phyloP scores from a whole-genome alignment of 64 coral and sea anemone genomes.

The Pachyseris speciosa region DNA sequence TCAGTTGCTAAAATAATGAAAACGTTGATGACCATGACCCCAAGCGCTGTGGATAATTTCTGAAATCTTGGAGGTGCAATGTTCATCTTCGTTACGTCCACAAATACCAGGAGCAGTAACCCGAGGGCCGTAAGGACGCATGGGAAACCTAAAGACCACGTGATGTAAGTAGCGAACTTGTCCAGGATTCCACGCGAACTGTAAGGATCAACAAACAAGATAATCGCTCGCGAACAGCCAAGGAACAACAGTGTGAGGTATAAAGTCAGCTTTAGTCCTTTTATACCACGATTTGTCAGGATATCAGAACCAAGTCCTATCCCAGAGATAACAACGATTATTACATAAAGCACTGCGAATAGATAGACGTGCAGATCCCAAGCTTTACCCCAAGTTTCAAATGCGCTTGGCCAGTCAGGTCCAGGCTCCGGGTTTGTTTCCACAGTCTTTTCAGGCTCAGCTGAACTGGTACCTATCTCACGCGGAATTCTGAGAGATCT shows the following conservation, averaged over 20 bases:
- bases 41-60: constrained; percentile 28
- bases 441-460: not conserved
- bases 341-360: constrained; percentile 22
- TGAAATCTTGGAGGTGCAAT: constrained; percentile 67
- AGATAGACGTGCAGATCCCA: constrained; percentile 68
- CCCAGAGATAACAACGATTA: not conserved
- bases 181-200: constrained; percentile 39
- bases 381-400: constrained; percentile 61
- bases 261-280: constrained; percentile 52
- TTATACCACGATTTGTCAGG: not conserved
- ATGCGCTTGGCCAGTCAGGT: constrained; percentile 61
- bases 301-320: not conserved
- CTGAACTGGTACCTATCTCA: not conserved
- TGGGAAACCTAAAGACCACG: constrained; percentile 71
- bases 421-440: constrained; percentile 52
- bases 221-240: constrained; percentile 40
- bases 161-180: not conserved
- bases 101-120: constrained; percentile 53
- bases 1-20: constrained; percentile 34
- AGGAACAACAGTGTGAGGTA: constrained; percentile 15
- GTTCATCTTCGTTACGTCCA: constrained; percentile 50
- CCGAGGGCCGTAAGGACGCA: constrained; percentile 50
- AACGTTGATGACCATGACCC: constrained; percentile 17
- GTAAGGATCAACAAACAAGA: constrained; percentile 73
- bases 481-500: not conserved